These are phyloP conservation scores for Pollimyrus isidori DNA, from an alignment of 2,113 vertebrate species.

Conservation along the genomic window DNA sequence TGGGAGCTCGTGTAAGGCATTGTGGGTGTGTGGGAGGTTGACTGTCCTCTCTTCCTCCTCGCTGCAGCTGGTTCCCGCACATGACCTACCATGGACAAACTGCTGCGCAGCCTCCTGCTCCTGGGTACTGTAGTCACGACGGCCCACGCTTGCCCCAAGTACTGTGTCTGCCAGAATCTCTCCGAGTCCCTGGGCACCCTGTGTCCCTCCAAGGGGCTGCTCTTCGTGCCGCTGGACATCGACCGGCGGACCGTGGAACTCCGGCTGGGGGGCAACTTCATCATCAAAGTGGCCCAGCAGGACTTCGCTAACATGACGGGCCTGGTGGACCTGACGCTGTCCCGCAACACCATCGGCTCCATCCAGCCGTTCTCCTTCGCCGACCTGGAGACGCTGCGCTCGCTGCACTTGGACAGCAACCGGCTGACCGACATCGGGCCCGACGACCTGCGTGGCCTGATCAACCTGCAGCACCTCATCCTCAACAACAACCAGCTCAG, in stretches of 20 bases:
- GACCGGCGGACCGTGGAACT: conserved; percentile 92
- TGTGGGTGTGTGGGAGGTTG: background rate
- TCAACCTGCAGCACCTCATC: conserved; percentile 94
- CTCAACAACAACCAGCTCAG: conserved; percentile 93
- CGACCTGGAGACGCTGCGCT: conserved; percentile 89
- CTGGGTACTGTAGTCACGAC: conserved; percentile 79
- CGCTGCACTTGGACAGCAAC: conserved; percentile 89
- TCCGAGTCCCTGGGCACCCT: conserved; percentile 95
- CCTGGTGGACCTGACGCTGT: conserved; percentile 91
- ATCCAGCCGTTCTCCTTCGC: conserved; percentile 93
- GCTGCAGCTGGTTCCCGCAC: conserved; percentile 61
- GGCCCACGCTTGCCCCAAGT: conserved; percentile 90
- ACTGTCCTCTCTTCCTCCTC: conserved; percentile 13
- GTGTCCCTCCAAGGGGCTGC: conserved; percentile 91
- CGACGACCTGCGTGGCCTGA: conserved; percentile 79
- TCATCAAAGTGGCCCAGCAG: conserved; percentile 82
- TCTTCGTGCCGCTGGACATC: conserved; percentile 88
- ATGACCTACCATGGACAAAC: conserved; percentile 93
- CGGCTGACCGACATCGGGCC: conserved; percentile 81
- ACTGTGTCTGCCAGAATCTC: conserved; percentile 95
- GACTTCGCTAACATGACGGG: conserved; percentile 98
- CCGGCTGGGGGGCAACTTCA: conserved; percentile 90
- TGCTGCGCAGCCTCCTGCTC: conserved; percentile 83
- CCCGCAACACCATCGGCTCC: conserved; percentile 87
- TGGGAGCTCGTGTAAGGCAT: background rate